A percentile compares a stretch with the other conserved stretches of the same genome.
These are phyloP conservation scores for Halocaridina rubra DNA, from an alignment of 2,888 invertebrate genomes.

Conservation along the genomic window DNA sequence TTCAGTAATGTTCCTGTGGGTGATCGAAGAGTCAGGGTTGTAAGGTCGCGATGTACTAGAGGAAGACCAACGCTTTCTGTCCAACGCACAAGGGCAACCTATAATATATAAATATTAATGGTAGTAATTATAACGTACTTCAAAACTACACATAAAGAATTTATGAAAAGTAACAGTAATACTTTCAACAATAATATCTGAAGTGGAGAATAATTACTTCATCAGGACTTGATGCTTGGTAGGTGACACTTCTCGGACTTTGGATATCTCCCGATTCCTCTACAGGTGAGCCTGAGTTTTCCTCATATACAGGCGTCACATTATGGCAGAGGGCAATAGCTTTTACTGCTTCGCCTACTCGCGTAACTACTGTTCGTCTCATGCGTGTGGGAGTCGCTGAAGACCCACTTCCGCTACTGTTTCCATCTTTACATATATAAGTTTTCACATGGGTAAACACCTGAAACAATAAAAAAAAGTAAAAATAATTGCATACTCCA, in stretches of 20 bases:
- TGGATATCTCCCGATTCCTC: constrained; percentile 21
- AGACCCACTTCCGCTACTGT: not conserved
- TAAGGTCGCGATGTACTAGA: constrained; percentile 73
- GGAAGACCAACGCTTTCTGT: constrained; percentile 78
- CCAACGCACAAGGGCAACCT: constrained; percentile 79
- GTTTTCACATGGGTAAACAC: constrained; percentile 37
- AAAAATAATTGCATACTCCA: too few species aligned
- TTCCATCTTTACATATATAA: constrained; percentile 37
- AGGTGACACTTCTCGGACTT: constrained; percentile 67
- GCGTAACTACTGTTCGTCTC: constrained; percentile 69
- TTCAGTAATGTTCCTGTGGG: constrained; percentile 71
- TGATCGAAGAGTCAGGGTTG: constrained; percentile 72
- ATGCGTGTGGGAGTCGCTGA: constrained; percentile 52
- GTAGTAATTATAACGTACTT: too few species aligned
- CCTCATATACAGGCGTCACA: constrained; percentile 95
- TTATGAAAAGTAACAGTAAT: too few species aligned
- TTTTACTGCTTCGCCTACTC: constrained; percentile 89
- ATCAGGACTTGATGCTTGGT: constrained; percentile 82
- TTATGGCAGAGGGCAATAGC: constrained; percentile 98
- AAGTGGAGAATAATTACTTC: constrained; percentile 71
- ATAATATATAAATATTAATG: too few species aligned
- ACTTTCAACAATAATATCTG: too few species aligned
- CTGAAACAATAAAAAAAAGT: too few species aligned
- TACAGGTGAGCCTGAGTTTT: constrained; percentile 47
- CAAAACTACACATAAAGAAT: too few species aligned